Evolutionary conservation across 2,797 vertebrate species (phyloP).

Genomic region (Columba guinea): DNA sequence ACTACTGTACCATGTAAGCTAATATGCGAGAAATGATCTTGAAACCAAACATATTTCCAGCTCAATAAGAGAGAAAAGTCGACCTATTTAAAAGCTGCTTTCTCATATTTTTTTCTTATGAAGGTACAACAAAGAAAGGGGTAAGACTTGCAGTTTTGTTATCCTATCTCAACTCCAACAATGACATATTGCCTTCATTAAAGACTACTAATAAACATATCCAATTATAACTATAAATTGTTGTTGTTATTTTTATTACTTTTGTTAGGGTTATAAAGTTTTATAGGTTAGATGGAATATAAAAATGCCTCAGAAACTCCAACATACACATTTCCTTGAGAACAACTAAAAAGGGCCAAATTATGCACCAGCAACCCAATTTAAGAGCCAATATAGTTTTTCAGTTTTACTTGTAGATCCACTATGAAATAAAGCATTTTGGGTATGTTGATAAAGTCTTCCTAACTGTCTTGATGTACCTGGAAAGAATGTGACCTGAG

Average conservation of each 20-base stretch:
- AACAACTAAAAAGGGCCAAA: neutral
- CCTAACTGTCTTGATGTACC: neutral
- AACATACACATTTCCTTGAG: neutral
- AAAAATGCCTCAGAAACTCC: neutral
- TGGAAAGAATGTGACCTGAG: neutral
- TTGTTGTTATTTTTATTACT: neutral
- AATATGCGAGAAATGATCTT: neutral
- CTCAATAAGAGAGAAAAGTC: neutral
- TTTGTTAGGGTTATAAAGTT: neutral
- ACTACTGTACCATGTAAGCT: neutral
- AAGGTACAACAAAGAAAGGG: neutral
- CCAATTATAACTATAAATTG: neutral
- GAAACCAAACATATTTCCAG: slow-evolving; percentile 19
- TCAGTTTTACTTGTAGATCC: neutral
- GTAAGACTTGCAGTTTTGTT: neutral
- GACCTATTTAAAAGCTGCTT: slow-evolving; percentile 2
- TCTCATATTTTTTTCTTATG: neutral
- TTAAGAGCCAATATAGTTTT: neutral
- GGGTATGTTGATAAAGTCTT: neutral
- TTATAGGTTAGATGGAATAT: neutral
- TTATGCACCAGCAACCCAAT: neutral
- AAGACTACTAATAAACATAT: neutral
- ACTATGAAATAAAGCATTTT: neutral
- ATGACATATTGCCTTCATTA: neutral
- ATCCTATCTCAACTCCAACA: neutral